A percentile compares a stretch with the other conserved stretches of the same genome.
These are phyloP conservation scores for Tinea semifulvella DNA, from an alignment of 2,888 invertebrate species.

Conservation along the genomic window DNA sequence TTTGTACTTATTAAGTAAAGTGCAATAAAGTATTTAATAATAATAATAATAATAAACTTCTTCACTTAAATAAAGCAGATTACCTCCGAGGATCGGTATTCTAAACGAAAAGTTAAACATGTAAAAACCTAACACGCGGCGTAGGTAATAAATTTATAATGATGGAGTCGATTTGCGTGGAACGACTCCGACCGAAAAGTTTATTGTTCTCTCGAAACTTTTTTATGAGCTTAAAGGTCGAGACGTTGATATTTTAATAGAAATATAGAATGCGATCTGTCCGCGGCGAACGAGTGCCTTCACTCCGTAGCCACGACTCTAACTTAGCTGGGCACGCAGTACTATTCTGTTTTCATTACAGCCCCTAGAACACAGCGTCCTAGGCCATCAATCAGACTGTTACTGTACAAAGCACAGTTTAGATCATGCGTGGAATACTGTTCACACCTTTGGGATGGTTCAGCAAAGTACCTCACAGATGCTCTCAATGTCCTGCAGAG, in stretches of 20 bases:
- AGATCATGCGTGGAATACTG: too few species aligned
- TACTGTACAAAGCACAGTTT: too few species aligned
- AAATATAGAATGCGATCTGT: conserved; percentile 16
- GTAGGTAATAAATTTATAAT: conserved; percentile 25
- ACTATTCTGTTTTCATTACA: too few species aligned
- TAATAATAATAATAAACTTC: too few species aligned
- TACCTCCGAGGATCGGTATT: conserved; percentile 2
- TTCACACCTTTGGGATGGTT: too few species aligned
- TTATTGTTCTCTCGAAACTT: conserved; percentile 22
- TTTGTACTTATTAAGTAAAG: too few species aligned
- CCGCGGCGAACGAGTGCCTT: not conserved
- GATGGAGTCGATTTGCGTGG: conserved; percentile 25
- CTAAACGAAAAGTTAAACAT: conserved; percentile 9
- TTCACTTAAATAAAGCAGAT: conserved; percentile 11
- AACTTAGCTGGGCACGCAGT: not conserved
- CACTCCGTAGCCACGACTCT: too few species aligned
- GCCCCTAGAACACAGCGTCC: too few species aligned
- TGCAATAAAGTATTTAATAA: too few species aligned
- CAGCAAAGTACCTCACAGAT: too few species aligned
- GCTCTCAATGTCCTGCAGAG: too few species aligned
- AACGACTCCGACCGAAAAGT: conserved; percentile 21
- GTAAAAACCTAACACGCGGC: conserved; percentile 14
- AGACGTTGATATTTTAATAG: conserved; percentile 14
- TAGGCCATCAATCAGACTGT: too few species aligned
- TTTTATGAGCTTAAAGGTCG: conserved; percentile 21